Conservation (phyloP, 2,797 vertebrate species). For the Trachops cirrhosus region DNA sequence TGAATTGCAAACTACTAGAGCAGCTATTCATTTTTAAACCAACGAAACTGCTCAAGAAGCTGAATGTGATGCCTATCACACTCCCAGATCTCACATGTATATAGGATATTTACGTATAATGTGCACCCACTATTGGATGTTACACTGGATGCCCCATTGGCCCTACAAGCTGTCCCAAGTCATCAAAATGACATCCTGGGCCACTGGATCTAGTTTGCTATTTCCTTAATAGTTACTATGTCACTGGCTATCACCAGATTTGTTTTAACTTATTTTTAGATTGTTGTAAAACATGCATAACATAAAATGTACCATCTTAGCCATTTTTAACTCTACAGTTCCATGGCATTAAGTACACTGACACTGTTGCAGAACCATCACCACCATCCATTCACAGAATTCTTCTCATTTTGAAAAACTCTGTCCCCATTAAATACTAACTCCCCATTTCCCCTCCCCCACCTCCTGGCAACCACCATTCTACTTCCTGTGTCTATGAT, state of each 20-base stretch:
- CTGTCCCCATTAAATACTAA: not conserved
- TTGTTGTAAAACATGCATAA: not conserved
- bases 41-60: not conserved
- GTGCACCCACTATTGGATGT: no score
- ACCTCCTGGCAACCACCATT: not conserved
- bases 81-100: not conserved
- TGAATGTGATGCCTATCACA: not conserved
- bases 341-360: not conserved
- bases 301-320: not conserved
- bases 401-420: not conserved
- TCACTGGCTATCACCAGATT: not conserved
- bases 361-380: not conserved
- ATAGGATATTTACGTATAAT: not conserved
- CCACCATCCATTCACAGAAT: not conserved
- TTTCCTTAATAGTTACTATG: not conserved
- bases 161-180: not conserved
- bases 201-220: not conserved
- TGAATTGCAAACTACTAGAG: not conserved
- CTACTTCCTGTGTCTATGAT: not conserved
- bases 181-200: not conserved
- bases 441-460: not conserved
- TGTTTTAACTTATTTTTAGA: not conserved
- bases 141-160: not conserved
- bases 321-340: not conserved
- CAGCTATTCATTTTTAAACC: not conserved